Percentiles rank a stretch among this genome's conserved stretches.
These are phyloP conservation scores for Drosophila rufa DNA, from an alignment of 1,140 invertebrate species.

Conservation along the genomic window DNA sequence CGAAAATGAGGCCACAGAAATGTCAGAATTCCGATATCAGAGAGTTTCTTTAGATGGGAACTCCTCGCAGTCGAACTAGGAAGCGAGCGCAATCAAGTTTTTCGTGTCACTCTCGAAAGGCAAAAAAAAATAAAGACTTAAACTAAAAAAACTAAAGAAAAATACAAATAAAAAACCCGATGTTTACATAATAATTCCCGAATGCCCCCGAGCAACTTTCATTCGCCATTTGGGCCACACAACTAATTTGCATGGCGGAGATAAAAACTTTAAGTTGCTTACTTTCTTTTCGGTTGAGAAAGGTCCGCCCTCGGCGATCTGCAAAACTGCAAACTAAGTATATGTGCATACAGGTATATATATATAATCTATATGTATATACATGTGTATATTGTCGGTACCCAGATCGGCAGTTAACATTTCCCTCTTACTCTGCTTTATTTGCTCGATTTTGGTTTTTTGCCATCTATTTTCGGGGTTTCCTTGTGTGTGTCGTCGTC, in stretches of 20 bases:
- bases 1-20: not conserved
- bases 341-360: not conserved
- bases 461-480: conserved; percentile 21
- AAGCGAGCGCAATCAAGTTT: conserved; percentile 35
- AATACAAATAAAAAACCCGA: conserved; percentile 30
- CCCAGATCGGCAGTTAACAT: conserved; percentile 32
- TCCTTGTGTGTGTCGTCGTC: conserved; percentile 24
- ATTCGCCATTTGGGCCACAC: conserved; percentile 28
- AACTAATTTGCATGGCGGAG: conserved; percentile 35
- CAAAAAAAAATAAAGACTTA: conserved; percentile 7
- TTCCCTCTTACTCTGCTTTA: conserved; percentile 30
- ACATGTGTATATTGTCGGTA: not conserved
- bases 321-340: conserved; percentile 2
- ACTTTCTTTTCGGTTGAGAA: conserved; percentile 78
- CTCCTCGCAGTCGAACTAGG: conserved; percentile 1
- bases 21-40: not conserved
- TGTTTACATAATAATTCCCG: conserved; percentile 56
- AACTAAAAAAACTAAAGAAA: conserved; percentile 1
- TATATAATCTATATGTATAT: not conserved
- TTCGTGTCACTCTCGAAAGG: conserved; percentile 12
- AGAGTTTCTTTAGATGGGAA: conserved; percentile 1
- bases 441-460: conserved; percentile 23
- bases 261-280: conserved; percentile 37
- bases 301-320: conserved; percentile 53
- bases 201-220: conserved; percentile 46